Conservation (phyloP, 2,888 invertebrate species). For the Ochropleura leucogaster region DNA sequence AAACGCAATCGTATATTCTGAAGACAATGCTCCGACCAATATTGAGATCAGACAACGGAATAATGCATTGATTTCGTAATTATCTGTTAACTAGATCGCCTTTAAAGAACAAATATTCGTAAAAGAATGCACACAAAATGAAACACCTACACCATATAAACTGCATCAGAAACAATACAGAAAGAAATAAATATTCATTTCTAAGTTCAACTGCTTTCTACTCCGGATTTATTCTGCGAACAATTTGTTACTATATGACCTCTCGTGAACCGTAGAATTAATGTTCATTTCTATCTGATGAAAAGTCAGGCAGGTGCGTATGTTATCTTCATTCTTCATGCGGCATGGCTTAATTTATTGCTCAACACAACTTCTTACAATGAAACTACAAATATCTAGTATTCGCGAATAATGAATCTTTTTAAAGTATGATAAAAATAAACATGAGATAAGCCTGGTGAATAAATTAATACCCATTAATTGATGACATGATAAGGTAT, state of each 20-base stretch:
- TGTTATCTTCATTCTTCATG: conserved; percentile 24
- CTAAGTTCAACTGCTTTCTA: conserved; percentile 59
- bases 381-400: conserved; percentile 11
- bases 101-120: conserved; percentile 20
- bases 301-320: conserved; percentile 37
- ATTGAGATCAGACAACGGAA: conserved; percentile 43
- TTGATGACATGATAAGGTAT: conserved; percentile 24
- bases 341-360: conserved; percentile 16
- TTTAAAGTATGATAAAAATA: conserved; percentile 25
- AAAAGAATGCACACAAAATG: conserved; percentile 17
- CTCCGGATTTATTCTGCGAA: conserved; percentile 51
- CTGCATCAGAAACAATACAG: conserved; percentile 47
- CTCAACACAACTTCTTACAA: neutral
- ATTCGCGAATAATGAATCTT: conserved; percentile 13
- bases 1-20: conserved; percentile 67
- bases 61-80: conserved; percentile 52
- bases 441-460: conserved; percentile 11
- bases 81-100: conserved; percentile 32
- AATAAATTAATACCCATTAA: conserved; percentile 27
- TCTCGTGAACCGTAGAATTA: conserved; percentile 54
- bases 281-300: conserved; percentile 43
- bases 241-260: conserved; percentile 60
- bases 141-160: conserved; percentile 26
- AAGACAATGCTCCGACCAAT: conserved; percentile 64
- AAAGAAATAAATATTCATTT: conserved; percentile 36